phyloP scores from a whole-genome alignment of 2,888 invertebrate genomes.

The Rhyacophila evoluta region DNA sequence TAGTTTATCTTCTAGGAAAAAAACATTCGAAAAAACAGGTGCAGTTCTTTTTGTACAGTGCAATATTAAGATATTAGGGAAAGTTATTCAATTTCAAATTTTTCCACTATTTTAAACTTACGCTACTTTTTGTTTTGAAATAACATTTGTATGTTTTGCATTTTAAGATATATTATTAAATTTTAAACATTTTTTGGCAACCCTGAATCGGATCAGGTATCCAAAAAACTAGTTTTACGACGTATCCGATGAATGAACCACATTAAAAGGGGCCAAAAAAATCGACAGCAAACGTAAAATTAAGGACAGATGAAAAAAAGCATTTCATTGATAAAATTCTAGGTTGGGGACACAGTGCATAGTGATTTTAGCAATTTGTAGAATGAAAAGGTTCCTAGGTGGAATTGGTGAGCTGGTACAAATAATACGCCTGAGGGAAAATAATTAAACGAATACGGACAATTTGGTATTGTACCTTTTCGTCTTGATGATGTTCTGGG shows the following conservation, averaged over 20 bases:
- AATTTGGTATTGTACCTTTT: not conserved
- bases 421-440: not conserved
- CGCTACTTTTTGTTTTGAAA: too few species aligned
- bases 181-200: not conserved
- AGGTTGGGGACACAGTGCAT: constrained; percentile 25
- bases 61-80: too few species aligned
- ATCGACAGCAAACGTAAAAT: constrained; percentile 44
- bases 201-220: not conserved
- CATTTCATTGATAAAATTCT: constrained; percentile 50
- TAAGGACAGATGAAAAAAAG: constrained; percentile 48
- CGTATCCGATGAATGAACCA: constrained; percentile 18
- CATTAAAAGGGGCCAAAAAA: constrained; percentile 12
- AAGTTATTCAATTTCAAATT: too few species aligned
- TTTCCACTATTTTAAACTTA: too few species aligned
- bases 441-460: not conserved
- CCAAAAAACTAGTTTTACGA: constrained; percentile 17
- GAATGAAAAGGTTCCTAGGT: constrained; percentile 2
- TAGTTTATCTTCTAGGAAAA: too few species aligned
- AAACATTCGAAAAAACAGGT: too few species aligned
- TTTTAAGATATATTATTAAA: too few species aligned
- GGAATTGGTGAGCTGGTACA: not conserved
- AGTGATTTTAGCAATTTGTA: constrained; percentile 14
- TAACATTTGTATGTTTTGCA: too few species aligned
- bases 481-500: not conserved
- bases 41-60: too few species aligned